Base-by-base conservation (phyloP, 2,888 invertebrate genomes). In the Cantharis lateralis region DNA sequence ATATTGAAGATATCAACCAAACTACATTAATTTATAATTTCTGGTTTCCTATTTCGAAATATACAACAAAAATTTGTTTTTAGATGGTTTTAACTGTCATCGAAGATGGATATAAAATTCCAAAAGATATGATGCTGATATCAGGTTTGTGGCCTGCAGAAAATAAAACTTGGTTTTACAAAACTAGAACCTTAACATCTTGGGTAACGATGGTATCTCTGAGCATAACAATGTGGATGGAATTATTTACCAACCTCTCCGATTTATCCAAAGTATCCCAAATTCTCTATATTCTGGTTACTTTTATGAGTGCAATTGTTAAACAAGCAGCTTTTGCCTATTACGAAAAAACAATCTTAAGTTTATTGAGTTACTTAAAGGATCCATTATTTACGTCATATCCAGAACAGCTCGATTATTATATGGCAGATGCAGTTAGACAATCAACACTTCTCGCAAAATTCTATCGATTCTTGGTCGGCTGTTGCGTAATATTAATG, bases 251-350 rank as follows among this genome's bases (percentile, higher is more conserved):
- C 15, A 69, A 73, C 15, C 20, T 76, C 10, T 68, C 4, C 18
- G 74, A 79, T 72, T 76, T 76, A 68, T 62, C 71, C 7, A 72
- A 72, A 48, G 48, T 79, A 7, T 75, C 78, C 4, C 76, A 78
- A 76, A 76, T 79, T 20, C 68, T 76, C 1, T 77, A 78, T 24
- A 78, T 75, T 9, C 70, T 76, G 70, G 70, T 79, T 11, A 74
- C 77, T 10, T 48, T 78, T 10, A 32, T 74, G 5, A 48, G 72
- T 1, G 68, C 32, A 26, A 13, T 70, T 16, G 16, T 70, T 26
- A 79, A 79, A 77, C 48, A 69, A n/a, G 20, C 68, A 10, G 28
- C 28, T 10, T 63, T 79, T 32, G 28, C 20, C 4, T 72, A 69
- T 10, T 24, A 73, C n/a, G 72, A 70, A 9, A 61, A 66, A 62